Conservation (phyloP, 2,888 invertebrate genomes). For the Prosapia bicincta region DNA sequence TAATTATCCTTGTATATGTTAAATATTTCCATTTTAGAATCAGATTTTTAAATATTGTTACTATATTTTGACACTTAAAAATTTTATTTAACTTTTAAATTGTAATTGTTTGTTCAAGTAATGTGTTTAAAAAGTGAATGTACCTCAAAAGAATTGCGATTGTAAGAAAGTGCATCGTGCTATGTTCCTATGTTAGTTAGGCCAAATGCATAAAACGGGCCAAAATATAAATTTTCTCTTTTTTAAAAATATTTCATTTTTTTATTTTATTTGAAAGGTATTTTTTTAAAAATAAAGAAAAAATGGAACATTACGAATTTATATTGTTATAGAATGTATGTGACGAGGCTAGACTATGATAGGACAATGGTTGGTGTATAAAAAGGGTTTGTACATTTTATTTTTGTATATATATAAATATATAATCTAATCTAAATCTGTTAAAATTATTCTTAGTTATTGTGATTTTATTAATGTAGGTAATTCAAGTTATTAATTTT, state of each 20-base stretch:
- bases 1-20: background rate
- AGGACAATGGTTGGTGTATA: conserved; percentile 9
- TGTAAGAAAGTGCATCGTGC: background rate
- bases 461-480: conserved; percentile 24
- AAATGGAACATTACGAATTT: conserved; percentile 22
- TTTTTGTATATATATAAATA: conserved; percentile 24
- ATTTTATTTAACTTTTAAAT: background rate
- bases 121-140: background rate
- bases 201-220: background rate
- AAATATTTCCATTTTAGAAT: background rate
- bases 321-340: conserved; percentile 9
- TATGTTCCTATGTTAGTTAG: background rate
- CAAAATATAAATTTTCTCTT: background rate
- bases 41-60: conserved; percentile 2
- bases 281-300: conserved; percentile 9
- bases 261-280: background rate
- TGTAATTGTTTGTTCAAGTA: background rate
- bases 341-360: conserved; percentile 12
- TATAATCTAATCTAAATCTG: conserved; percentile 15
- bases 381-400: conserved; percentile 23
- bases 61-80: background rate
- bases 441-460: conserved; percentile 21
- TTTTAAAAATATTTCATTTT: background rate
- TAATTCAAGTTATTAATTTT: conserved; percentile 7
- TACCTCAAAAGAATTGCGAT: background rate